A percentile compares a stretch with the other conserved stretches of the same genome.
Conservation (phyloP, 2,113 vertebrate genomes). For the Lipotes vexillifer region DNA sequence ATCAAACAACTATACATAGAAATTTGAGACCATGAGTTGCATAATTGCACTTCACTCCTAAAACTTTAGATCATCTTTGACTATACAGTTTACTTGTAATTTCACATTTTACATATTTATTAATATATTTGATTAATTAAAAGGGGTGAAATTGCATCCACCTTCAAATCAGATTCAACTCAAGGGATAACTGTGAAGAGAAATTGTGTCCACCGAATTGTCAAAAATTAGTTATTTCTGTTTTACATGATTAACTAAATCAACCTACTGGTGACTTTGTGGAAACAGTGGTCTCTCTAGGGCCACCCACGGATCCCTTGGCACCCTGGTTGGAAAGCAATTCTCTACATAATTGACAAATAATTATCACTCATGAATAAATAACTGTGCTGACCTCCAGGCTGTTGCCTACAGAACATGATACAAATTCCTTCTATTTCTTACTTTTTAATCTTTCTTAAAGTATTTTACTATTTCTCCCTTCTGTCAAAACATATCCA, state of each 20-base stretch:
- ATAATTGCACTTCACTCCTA: background rate
- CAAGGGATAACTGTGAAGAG: conserved; percentile 21
- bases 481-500: conserved; percentile 70
- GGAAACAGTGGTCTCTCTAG: background rate
- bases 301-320: background rate
- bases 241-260: conserved; percentile 48
- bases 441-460: conserved; percentile 30
- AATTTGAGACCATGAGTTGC: background rate
- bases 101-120: background rate
- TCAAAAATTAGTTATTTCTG: conserved; percentile 44
- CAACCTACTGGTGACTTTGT: background rate
- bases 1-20: background rate
- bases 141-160: background rate
- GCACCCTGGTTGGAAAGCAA: background rate
- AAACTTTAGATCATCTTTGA: background rate
- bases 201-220: conserved; percentile 5
- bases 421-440: background rate
- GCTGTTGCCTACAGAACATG: background rate
- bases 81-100: background rate
- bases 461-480: conserved; percentile 49
- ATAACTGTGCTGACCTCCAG: conserved; percentile 10
- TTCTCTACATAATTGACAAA: conserved; percentile 53
- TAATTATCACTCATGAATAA: conserved; percentile 46
- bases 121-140: conserved; percentile 16
- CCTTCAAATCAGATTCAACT: conserved; percentile 30